phyloP scores from a whole-genome alignment of 2,888 invertebrate genomes.

The Acanthococcus lagerstroemiae region DNA sequence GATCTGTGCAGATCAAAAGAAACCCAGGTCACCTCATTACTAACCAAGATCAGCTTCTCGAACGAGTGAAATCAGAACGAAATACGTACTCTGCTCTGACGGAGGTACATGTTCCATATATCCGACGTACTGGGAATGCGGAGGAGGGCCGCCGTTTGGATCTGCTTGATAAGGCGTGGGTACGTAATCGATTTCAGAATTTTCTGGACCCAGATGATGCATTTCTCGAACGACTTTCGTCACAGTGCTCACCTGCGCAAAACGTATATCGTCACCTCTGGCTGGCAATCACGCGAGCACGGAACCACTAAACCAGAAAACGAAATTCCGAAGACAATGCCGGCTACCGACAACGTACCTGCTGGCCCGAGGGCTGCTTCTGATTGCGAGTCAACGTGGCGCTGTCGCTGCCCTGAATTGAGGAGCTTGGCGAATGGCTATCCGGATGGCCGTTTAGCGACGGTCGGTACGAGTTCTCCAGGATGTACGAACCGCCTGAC shows the following conservation, averaged over 20 bases:
- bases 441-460: conserved; percentile 53
- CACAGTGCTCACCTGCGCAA: conserved; percentile 55
- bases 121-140: conserved; percentile 25
- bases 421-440: conserved; percentile 52
- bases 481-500: conserved; percentile 42
- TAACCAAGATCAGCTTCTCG: background rate
- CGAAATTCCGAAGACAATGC: background rate
- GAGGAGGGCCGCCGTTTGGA: conserved; percentile 1
- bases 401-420: conserved; percentile 44
- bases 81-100: conserved; percentile 22
- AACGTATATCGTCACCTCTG: too few relatives aligned
- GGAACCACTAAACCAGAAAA: background rate
- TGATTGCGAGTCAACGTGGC: conserved; percentile 52
- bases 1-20: conserved; percentile 33
- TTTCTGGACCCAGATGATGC: conserved; percentile 47
- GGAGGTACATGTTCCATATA: conserved; percentile 23
- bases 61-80: too few relatives aligned
- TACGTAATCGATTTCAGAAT: conserved; percentile 44
- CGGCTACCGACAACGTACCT: conserved; percentile 45
- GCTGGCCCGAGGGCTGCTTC: conserved; percentile 58
- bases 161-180: conserved; percentile 30
- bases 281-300: background rate
- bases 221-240: conserved; percentile 60
- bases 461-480: conserved; percentile 43
- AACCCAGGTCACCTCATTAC: background rate